Evolutionary conservation across 2,888 invertebrate genomes (phyloP), one percentile per base, ranked within the genome.

Genomic region (Zelleria hepariella): DNA sequence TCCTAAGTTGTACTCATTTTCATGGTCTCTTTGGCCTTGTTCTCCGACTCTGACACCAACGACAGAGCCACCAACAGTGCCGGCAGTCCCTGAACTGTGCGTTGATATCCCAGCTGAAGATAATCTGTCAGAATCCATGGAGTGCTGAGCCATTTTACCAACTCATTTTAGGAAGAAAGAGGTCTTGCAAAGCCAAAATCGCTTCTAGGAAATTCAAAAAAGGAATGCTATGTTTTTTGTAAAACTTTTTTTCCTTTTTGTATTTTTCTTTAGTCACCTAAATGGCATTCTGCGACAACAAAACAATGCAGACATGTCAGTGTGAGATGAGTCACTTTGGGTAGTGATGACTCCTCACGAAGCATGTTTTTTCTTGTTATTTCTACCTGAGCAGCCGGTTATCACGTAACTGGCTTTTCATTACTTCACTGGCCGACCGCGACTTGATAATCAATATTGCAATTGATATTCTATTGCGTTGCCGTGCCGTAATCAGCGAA

Each of bases 1-100:
- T 20, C 98, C 98, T 59, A 98, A 86, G 64, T 95, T 95, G 75
- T 94, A 94, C 65, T 92, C 92, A 65, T 93, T 92, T 62, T 93
- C 92, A 72, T 90, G 90, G 69, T 91, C 91, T 57, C 82, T 75
- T 65, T 72, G 76, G 7, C 74, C 79, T 23, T 75, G 73, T 62
- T 86, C 86, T 0, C 82, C 84, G 52, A 75, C 77, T 66, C 88
- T 80, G 0, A 86, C 88, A 58, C 88, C 88, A 32, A 87, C 83
- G 6, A 88, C 86, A 27, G 88, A 88, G 7, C 88, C 88, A 58
- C 86, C 86, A 58, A 86, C 79, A 48, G 86, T 86, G 2, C 85
- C 88, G 56, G 84, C 86, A 60, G 86, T 88, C 3, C 86, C 87
- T 53, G 87, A 88, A 68, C 88, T 88, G 65, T 88, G 86, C 52